Evolutionary conservation across 2,113 vertebrate species (phyloP).

Genomic region (Phoxinus phoxinus): DNA sequence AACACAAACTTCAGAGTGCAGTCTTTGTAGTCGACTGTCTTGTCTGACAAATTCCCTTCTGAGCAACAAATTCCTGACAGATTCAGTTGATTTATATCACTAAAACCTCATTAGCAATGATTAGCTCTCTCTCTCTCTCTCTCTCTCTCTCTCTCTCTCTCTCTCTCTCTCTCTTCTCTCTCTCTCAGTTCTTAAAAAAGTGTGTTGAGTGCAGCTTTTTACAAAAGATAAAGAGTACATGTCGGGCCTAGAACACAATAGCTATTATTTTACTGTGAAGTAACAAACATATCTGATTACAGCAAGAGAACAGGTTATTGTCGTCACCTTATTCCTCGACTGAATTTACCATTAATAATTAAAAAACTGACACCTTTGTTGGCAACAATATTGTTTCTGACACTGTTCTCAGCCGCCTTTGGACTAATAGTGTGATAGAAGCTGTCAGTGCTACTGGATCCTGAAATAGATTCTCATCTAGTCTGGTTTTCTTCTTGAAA

Average conservation of each 20-base stretch:
- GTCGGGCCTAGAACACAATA: neutral
- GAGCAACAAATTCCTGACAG: neutral
- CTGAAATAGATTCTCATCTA: neutral
- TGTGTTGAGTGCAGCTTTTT: neutral
- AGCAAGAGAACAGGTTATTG: conserved; percentile 36
- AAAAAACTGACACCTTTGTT: conserved; percentile 57
- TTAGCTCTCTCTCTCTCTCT: neutral
- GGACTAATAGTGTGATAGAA: neutral
- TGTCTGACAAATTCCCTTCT: neutral
- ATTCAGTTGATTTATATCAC: neutral
- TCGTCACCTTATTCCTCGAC: conserved; percentile 49
- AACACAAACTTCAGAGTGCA: conserved; percentile 4
- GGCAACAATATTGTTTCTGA: conserved; percentile 42
- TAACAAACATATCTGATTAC: conserved; percentile 42
- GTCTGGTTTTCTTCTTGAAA: neutral
- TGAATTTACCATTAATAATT: conserved; percentile 63
- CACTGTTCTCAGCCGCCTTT: conserved; percentile 19
- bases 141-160: neutral
- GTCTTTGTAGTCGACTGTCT: conserved; percentile 12
- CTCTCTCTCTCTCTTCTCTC: neutral
- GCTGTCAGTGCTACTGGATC: neutral
- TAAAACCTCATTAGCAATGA: conserved; percentile 3
- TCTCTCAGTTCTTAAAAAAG: no score
- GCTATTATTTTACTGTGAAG: neutral
- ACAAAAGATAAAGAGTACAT: neutral